Conservation (phyloP, 2,113 vertebrate genomes). For the Arizona elegans region DNA sequence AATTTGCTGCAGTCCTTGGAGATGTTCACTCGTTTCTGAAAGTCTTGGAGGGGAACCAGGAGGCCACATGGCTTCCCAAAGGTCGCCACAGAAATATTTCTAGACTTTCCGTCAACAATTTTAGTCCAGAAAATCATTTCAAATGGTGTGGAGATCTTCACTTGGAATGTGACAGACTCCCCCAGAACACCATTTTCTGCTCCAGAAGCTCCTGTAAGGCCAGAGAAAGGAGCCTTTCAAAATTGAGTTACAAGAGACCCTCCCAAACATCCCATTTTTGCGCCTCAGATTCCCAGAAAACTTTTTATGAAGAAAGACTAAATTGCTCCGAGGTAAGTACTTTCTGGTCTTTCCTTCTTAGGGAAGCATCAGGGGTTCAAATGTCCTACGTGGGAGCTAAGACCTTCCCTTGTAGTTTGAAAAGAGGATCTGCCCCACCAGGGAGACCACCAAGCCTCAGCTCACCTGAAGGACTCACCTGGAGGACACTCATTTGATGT, state of each 20-base stretch:
- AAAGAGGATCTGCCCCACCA: too few species aligned
- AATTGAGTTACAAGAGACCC: too few species aligned
- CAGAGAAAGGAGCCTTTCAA: not conserved
- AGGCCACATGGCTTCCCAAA: not conserved
- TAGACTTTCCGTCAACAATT: accelerated
- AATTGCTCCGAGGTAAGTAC: too few species aligned
- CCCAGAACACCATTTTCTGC: not conserved
- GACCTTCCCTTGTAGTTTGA: too few species aligned
- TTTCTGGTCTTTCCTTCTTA: too few species aligned
- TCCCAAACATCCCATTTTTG: not conserved
- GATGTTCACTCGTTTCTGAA: not conserved
- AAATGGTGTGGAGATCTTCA: not conserved
- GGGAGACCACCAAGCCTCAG: too few species aligned
- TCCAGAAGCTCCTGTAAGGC: not conserved
- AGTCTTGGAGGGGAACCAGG: accelerated
- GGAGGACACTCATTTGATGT: too few species aligned
- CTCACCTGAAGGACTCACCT: too few species aligned
- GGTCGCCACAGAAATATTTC: accelerated
- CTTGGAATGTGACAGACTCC: not conserved
- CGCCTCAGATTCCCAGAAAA: too few species aligned
- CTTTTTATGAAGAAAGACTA: too few species aligned
- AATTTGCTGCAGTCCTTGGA: not conserved
- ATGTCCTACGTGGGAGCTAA: too few species aligned
- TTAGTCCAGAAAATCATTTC: accelerated
- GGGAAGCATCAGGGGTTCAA: too few species aligned